phyloP scores from a whole-genome alignment of 2,888 invertebrate species.

The Lysandra coridon region DNA sequence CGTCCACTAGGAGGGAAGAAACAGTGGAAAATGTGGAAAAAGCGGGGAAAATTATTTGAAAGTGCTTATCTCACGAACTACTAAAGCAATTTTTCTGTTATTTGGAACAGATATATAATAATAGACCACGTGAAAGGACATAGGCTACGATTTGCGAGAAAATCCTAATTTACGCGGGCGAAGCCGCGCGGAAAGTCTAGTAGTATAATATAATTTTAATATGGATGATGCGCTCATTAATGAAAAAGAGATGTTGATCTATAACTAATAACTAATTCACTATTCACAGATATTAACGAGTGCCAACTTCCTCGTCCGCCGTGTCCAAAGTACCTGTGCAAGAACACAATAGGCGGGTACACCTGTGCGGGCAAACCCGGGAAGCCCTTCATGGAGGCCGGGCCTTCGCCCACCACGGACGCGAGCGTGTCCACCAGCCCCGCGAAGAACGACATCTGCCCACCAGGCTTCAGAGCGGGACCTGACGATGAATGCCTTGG shows the following conservation, averaged over 20 bases:
- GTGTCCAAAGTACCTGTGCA: constrained; percentile 73
- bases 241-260: not conserved
- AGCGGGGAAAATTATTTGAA: too few relatives aligned
- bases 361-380: constrained; percentile 71
- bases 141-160: too few relatives aligned
- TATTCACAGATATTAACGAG: constrained; percentile 89
- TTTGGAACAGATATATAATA: too few relatives aligned
- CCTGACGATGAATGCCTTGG: constrained; percentile 75
- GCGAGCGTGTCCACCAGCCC: constrained; percentile 43
- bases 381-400: constrained; percentile 60
- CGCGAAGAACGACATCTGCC: constrained; percentile 71
- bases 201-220: too few relatives aligned
- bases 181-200: too few relatives aligned
- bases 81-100: too few relatives aligned
- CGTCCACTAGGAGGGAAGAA: too few relatives aligned
- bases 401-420: constrained; percentile 50
- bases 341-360: constrained; percentile 76
- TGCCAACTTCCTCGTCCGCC: constrained; percentile 81
- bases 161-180: too few relatives aligned
- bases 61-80: too few relatives aligned
- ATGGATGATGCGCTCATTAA: too few relatives aligned
- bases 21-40: too few relatives aligned
- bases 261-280: not conserved
- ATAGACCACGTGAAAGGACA: too few relatives aligned
- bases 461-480: constrained; percentile 78